Conservation (phyloP, 2,113 vertebrate genomes). For the Melanerpes formicivorus region DNA sequence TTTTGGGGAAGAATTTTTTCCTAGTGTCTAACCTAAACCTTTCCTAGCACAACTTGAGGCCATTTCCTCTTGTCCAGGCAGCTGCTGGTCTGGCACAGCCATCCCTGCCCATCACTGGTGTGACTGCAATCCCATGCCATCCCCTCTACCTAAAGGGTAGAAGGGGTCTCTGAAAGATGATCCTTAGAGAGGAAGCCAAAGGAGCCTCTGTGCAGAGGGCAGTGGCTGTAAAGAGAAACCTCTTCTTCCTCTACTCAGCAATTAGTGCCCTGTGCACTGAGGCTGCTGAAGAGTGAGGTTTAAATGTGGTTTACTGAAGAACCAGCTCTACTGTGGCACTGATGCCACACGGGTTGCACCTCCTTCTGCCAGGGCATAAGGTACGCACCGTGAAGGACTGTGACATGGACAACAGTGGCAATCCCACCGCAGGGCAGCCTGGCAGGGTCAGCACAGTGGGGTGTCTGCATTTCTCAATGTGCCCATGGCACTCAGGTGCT, state of each 20-base stretch:
- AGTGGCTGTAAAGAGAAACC: rapidly evolving
- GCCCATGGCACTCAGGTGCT: background rate
- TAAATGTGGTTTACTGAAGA: background rate
- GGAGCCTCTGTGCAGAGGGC: rapidly evolving
- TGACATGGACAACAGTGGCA: rapidly evolving
- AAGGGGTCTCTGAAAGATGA: rapidly evolving
- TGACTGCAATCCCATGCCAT: background rate
- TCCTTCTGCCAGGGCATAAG: rapidly evolving
- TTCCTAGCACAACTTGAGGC: too few species aligned
- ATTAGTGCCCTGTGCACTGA: background rate
- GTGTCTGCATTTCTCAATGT: background rate
- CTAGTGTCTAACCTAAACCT: too few species aligned
- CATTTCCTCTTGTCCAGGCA: background rate
- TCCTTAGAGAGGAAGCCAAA: background rate
- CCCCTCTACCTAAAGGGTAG: background rate
- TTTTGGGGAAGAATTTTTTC: too few species aligned
- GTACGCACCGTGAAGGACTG: rapidly evolving
- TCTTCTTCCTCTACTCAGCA: background rate
- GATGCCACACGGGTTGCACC: rapidly evolving
- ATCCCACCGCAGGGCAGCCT: background rate
- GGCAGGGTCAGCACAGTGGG: rapidly evolving
- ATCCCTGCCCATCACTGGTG: background rate
- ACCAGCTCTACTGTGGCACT: rapidly evolving
- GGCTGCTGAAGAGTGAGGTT: rapidly evolving
- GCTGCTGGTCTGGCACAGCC: background rate